Evolutionary conservation across 1,140 invertebrate species (phyloP).

Genomic region (Drosophila carrolli): DNA sequence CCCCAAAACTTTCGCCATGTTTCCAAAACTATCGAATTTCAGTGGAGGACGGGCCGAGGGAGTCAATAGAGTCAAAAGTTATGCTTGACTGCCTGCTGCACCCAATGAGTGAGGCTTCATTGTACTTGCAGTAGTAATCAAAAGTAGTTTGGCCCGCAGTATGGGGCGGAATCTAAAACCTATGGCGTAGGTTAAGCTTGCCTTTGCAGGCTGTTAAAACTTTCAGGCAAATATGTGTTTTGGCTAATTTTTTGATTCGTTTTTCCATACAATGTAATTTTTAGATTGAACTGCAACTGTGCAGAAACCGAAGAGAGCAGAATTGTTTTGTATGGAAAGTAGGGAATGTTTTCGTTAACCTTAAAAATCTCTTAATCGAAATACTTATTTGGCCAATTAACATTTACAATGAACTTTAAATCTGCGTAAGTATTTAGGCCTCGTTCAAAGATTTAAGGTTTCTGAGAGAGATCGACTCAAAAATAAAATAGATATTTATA

Average conservation of each 20-base stretch:
- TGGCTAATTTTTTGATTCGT: slow-evolving; percentile 26
- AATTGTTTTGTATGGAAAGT: not conserved
- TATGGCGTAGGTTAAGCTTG: slow-evolving; percentile 49
- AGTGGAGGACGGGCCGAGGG: not conserved
- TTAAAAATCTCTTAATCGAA: not conserved
- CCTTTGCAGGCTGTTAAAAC: slow-evolving; percentile 61
- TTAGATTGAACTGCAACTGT: slow-evolving; percentile 5
- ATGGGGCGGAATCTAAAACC: slow-evolving; percentile 53
- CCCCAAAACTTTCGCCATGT: slow-evolving; percentile 64
- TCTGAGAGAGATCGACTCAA: too few relatives aligned
- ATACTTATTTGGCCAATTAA: too few relatives aligned
- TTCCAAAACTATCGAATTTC: slow-evolving; percentile 64
- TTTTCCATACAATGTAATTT: slow-evolving; percentile 28
- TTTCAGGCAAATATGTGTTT: slow-evolving; percentile 62
- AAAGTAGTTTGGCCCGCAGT: slow-evolving; percentile 70
- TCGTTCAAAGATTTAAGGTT: too few relatives aligned
- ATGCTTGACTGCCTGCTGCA: slow-evolving; percentile 64
- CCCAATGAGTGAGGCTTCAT: slow-evolving; percentile 58
- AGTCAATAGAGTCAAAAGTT: slow-evolving; percentile 79
- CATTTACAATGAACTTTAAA: too few relatives aligned
- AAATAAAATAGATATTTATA: too few relatives aligned
- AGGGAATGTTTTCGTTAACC: not conserved
- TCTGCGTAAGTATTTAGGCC: too few relatives aligned
- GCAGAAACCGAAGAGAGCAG: slow-evolving; percentile 6
- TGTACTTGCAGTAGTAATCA: slow-evolving; percentile 74